Base-by-base conservation (phyloP, 2,113 vertebrate species). In the Corythoichthys intestinalis region DNA sequence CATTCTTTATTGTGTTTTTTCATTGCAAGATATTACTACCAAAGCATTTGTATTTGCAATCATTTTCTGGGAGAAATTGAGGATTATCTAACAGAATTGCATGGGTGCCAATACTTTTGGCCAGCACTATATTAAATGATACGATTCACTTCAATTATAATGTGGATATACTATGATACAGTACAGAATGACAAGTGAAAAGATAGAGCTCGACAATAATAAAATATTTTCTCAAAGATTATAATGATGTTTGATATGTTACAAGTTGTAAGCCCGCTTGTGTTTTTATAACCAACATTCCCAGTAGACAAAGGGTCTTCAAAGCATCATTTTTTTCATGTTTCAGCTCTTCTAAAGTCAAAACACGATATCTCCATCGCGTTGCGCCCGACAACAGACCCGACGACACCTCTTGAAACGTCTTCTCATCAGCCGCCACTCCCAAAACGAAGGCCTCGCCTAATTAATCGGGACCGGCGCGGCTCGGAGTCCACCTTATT, bases 401-500 rank as follows among this genome's bases (percentile, higher is more conserved):
- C 12, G 69, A 65, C 59, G 60, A 58, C 67, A 57, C 2, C 50
- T 52, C 38, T 7, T 58, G 56, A 63, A 46, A 28, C 69, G 3
- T 37, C 61, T 44, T 50, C 37, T 0, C 47, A 46, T 38, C 59
- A 28, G 54, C 67, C 49, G 72, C 52, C 37, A 47, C n/a, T 77
- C 83, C 77, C 69, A 59, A 59, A 70, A 58, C 35, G 59, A 68
- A 50, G 56, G 20, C 65, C 64, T 62, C 39, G 60, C 66, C 70
- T 77, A 77, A 88, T 90, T 86, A 89, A 89, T 81, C 73, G 74
- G 62, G 44, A 77, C 70, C 72, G 69, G 37, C 39, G n/a, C 39
- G 15, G 39, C 58, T 39, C 6, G 4, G 53, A 80, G 73, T 74
- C 70, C 76, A 74, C 70, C 74, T 75, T 80, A 80, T 85, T 92